Evolutionary conservation across 2,797 vertebrate species (phyloP).

Genomic region (Percopsis omiscomaycus): DNA sequence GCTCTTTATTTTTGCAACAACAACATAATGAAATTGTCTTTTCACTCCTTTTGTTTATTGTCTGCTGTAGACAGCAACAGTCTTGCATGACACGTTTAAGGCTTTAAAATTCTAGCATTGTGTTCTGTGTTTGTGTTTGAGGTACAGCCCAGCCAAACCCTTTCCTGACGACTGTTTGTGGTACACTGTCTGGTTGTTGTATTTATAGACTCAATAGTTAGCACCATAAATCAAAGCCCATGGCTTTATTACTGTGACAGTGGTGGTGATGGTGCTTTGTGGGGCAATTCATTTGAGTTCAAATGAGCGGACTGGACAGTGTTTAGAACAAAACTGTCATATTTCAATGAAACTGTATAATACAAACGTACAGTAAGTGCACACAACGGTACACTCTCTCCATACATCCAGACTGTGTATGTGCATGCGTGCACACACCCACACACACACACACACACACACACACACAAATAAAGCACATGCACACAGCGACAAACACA

Average conservation of each 20-base stretch:
- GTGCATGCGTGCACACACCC: conserved; percentile 29
- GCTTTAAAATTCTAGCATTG: conserved; percentile 73
- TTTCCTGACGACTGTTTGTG: conserved; percentile 57
- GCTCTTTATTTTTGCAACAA: conserved; percentile 77
- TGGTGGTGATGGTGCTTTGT: conserved; percentile 46
- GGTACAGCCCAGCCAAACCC: conserved; percentile 65
- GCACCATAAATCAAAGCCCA: conserved; percentile 67
- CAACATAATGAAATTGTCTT: conserved; percentile 64
- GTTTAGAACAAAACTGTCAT: conserved; percentile 57
- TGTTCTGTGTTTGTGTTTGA: conserved; percentile 62
- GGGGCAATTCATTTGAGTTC: conserved; percentile 39
- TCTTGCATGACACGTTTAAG: conserved; percentile 78
- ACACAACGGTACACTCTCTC: conserved; percentile 29
- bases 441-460: conserved; percentile 8
- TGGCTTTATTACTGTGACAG: conserved; percentile 54
- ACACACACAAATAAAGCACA: conserved; percentile 9
- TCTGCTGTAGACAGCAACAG: conserved; percentile 73
- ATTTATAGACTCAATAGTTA: conserved; percentile 58
- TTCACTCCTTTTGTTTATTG: conserved; percentile 43
- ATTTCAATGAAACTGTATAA: conserved; percentile 41
- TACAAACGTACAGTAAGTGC: conserved; percentile 39
- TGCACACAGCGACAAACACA: conserved; percentile 6
- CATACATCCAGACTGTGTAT: conserved; percentile 26
- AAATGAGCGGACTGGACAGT: conserved; percentile 46
- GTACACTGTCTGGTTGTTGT: conserved; percentile 42